Conservation (phyloP, 2,888 invertebrate species). For the Eurois occulta region DNA sequence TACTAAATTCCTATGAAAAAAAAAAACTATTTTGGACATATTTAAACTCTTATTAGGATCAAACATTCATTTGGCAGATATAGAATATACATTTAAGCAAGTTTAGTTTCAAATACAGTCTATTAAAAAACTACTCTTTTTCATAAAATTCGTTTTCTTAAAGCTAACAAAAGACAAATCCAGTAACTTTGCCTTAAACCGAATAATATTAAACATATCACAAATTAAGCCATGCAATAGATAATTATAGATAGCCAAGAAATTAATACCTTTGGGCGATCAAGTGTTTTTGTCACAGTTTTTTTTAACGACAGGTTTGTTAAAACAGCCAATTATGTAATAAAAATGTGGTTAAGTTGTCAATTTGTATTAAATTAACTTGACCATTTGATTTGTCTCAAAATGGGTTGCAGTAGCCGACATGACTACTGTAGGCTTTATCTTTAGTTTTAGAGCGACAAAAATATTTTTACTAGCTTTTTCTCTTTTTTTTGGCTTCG, state of each 20-base stretch:
- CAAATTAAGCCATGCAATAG: slow-evolving; percentile 40
- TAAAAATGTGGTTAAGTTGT: slow-evolving; percentile 4
- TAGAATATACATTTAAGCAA: background rate
- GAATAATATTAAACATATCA: slow-evolving; percentile 70
- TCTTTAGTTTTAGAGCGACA: background rate
- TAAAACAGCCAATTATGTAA: slow-evolving; percentile 6
- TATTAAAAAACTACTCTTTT: background rate
- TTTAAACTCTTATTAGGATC: background rate
- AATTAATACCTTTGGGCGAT: slow-evolving; percentile 19
- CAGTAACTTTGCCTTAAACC: slow-evolving; percentile 58
- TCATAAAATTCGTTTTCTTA: background rate
- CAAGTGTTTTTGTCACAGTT: slow-evolving; percentile 35
- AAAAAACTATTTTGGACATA: background rate
- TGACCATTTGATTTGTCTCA: background rate
- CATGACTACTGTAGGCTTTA: background rate
- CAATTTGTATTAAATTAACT: slow-evolving; percentile 2
- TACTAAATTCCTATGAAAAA: background rate
- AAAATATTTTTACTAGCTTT: no score
- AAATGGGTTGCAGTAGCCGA: background rate
- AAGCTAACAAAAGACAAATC: slow-evolving; percentile 66
- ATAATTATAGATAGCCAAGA: slow-evolving; percentile 37
- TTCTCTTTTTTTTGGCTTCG: no score
- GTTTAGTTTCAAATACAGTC: background rate
- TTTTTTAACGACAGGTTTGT: background rate
- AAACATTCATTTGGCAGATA: background rate